These are phyloP conservation scores for Popillia japonica DNA, from an alignment of 1,140 invertebrate genomes.

Conservation along the genomic window DNA sequence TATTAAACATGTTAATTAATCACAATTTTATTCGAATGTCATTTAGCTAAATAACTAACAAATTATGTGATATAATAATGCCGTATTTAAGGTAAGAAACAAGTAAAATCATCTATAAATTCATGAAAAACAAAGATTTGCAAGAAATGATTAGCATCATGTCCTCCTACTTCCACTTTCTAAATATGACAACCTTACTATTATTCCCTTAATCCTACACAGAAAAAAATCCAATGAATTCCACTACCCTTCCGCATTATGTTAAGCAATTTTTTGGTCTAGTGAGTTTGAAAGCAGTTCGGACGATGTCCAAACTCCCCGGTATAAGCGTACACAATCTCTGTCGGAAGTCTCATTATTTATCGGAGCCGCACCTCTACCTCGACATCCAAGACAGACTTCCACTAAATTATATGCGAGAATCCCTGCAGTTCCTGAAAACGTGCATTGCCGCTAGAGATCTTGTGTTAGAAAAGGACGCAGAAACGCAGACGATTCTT, in stretches of 20 bases:
- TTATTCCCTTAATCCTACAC: neutral
- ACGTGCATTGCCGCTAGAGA: neutral
- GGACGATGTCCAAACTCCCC: neutral
- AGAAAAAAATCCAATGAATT: conserved; percentile 14
- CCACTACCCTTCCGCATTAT: conserved; percentile 1
- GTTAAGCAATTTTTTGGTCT: conserved; percentile 15
- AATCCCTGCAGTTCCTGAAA: conserved; percentile 17
- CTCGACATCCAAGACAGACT: conserved; percentile 14
- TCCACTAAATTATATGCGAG: conserved; percentile 14
- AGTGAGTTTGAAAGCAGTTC: neutral
- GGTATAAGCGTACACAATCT: neutral
- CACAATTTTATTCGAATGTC: too few species aligned
- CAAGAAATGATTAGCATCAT: too few species aligned
- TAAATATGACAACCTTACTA: neutral
- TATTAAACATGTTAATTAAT: too few species aligned
- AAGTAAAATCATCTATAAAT: too few species aligned
- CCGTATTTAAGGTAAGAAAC: too few species aligned
- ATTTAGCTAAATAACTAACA: too few species aligned
- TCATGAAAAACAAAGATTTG: too few species aligned
- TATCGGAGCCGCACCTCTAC: conserved; percentile 8
- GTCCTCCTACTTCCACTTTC: too few species aligned
- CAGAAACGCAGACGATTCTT: neutral
- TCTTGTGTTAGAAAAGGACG: neutral
- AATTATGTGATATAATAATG: too few species aligned
- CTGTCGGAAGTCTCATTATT: conserved; percentile 8